Base-by-base conservation (phyloP, 35 echinoderm and acorn worm genomes). In the Chiridota heheva region DNA sequence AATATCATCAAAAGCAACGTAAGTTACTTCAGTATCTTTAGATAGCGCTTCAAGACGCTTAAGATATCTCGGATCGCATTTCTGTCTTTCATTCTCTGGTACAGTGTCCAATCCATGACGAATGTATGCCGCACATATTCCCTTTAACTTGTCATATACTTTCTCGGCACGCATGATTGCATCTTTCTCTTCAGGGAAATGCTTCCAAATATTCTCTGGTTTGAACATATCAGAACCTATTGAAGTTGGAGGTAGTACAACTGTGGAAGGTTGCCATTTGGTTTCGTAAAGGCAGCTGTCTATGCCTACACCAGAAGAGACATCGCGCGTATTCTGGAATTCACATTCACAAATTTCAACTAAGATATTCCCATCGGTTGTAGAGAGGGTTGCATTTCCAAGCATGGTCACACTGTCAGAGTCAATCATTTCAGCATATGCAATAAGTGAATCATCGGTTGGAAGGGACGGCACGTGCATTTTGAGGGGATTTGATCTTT, bases 111-210 rank as follows among this genome's bases (percentile, higher is more conserved):
- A 55, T 0, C 81, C 93, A 81, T 97, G 77, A 57, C 66, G 70
- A 28, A 97, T 97, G 57, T 97, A 97, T 2, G 93, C 85, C 18
- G 59, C 58, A 53, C 93, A 84, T 4, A 97, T 87, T 22, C 55
- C 82, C 41, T 75, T 72, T 18, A 97, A 43, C 49, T 80, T 78
- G 28, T 80, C 34, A 31, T 76, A 46, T 4, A 87, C 58, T 31
- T 87, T 45, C 81, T 97, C 88, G 20, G 78, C 84, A 35, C 88
- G 48, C 27, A 16, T 46, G 10, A 91, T 87, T 22, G 79, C 65
- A 33, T 91, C 82, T 69, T 86, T 87, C 13, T 84, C 77, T 10
- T 84, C 58, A 51, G 69, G 59, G 38, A 81, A 86, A 5, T 43
- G 34, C 34, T 73, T 73, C 1, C 20, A n/a, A 16, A 90, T 80